Base-by-base conservation (phyloP, 35 echinoderm and acorn worm species). In the Diadema setosum region DNA sequence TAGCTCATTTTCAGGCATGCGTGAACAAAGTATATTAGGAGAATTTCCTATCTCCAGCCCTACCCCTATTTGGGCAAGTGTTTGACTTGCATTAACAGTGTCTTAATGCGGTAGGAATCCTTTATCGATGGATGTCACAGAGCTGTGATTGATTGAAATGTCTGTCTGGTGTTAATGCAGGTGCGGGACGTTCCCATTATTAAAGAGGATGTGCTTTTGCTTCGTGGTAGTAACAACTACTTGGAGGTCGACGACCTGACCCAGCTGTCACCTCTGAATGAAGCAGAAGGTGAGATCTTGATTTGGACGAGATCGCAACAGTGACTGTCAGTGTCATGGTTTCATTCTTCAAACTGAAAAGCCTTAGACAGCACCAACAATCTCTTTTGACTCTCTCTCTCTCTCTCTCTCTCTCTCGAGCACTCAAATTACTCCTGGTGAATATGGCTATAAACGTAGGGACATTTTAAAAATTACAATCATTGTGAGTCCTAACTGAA, bases 211-310 rank as follows among this genome's bases (percentile, higher is more conserved):
- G 83, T 64, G 21, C 88, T 73, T 20, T 45, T 64, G 20, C 29
- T 90, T 16, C 44, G 80, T 90, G 88, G 88, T 7, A 82, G 36
- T 36, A 83, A 46, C 58, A 82, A 84, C 44, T 90, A 60, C 17
- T 57, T 64, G 48, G 23, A 90, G 26, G 40, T 82, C 7, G 81
- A 90, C 52, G 88, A 90, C 35, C 64, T 90, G 0, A 90, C 88
- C 5, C 6, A 64, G 3, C 61, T 90, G 0, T 70, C 58, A 59
- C 81, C 88, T 30, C 88, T 90, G 42, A 65, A 82, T 90, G 88
- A 90, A 84, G 88, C 88, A 34, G 80, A 81, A 90, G 88, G 88
- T 90, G 39, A 42, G 26, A 37, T n/a, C 17, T 32, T 18, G 5
- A 36, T 14, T 26, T 17, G n/a, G 14, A 82, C 16, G 44, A 5